Percentiles rank a stretch among this genome's conserved stretches.
Evolutionary conservation across 1,140 invertebrate genomes (phyloP).

Genomic region (Anagrus nilaparvatae): DNA sequence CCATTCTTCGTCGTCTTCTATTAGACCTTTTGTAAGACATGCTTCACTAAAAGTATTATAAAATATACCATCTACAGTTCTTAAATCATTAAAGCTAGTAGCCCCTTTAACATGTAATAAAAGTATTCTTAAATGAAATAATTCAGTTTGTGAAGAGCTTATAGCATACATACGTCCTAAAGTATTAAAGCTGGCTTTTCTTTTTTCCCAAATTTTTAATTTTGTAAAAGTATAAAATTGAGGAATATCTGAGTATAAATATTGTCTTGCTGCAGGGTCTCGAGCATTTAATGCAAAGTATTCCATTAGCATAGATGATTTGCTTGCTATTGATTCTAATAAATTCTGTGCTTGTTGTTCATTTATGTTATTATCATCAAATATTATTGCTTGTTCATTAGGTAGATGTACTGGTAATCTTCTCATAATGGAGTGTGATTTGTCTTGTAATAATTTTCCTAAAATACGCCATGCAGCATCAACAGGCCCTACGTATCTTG

Average conservation of each 20-base stretch:
- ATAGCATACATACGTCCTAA: slow-evolving; percentile 12
- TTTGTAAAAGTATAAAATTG: slow-evolving; percentile 2
- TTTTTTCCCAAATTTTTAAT: background rate
- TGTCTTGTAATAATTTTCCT: background rate
- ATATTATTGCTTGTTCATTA: background rate
- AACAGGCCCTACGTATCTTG: slow-evolving; percentile 2
- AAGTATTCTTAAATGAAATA: slow-evolving; percentile 29
- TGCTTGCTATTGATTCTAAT: background rate
- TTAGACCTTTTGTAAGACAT: slow-evolving; percentile 14
- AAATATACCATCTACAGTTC: background rate
- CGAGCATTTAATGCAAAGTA: slow-evolving; percentile 3
- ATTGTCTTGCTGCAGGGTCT: slow-evolving; percentile 1
- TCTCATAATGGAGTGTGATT: background rate
- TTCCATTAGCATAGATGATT: background rate
- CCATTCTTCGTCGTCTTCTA: slow-evolving; percentile 13
- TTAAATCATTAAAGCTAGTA: slow-evolving; percentile 5
- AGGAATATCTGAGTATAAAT: slow-evolving; percentile 5
- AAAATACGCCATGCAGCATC: too few relatives aligned
- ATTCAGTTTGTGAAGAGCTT: slow-evolving; percentile 19
- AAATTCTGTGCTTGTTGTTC: too few relatives aligned
- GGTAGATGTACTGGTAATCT: background rate
- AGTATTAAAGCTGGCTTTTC: background rate
- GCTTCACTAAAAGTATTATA: slow-evolving; percentile 24
- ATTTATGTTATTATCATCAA: too few relatives aligned
- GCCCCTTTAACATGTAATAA: slow-evolving; percentile 17